Evolutionary conservation across 2,113 vertebrate species (phyloP).

Genomic region (Leptobrachium ailaonicum): DNA sequence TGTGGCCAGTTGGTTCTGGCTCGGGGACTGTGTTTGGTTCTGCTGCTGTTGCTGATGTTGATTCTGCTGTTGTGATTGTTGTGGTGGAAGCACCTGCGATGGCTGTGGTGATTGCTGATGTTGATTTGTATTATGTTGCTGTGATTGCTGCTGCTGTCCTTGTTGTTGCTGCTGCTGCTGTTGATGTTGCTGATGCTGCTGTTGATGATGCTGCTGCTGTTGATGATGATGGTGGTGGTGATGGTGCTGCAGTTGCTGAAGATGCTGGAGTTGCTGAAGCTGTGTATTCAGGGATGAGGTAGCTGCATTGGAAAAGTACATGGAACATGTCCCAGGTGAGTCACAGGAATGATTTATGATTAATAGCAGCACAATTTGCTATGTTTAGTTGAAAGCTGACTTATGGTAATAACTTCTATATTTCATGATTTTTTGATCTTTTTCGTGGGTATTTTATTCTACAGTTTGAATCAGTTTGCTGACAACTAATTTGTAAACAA

Average conservation of each 20-base stretch:
- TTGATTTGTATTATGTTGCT: conserved; percentile 65
- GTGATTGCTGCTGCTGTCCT: conserved; percentile 56
- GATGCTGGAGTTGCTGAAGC: conserved; percentile 97
- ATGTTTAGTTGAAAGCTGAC: too few species aligned
- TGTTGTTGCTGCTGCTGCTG: conserved; percentile 60
- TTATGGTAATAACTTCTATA: too few species aligned
- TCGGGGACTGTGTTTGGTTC: conserved; percentile 73
- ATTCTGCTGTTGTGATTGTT: conserved; percentile 65
- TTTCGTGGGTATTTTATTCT: too few species aligned
- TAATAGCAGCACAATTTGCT: too few species aligned
- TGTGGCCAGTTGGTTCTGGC: conserved; percentile 72
- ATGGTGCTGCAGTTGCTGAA: conserved; percentile 91
- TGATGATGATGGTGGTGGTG: conserved; percentile 73
- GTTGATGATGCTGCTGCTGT: conserved; percentile 54
- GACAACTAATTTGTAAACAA: too few species aligned
- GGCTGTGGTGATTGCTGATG: conserved; percentile 62
- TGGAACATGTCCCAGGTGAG: background rate
- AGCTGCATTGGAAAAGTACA: conserved; percentile 73
- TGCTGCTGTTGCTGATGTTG: conserved; percentile 65
- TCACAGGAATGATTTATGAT: background rate
- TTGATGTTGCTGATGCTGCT: conserved; percentile 59
- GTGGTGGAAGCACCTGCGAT: conserved; percentile 59
- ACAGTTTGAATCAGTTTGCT: too few species aligned
- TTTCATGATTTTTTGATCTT: too few species aligned
- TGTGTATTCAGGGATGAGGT: conserved; percentile 99